Conservation (phyloP, 2,797 vertebrate species). For the Natrix natrix region DNA sequence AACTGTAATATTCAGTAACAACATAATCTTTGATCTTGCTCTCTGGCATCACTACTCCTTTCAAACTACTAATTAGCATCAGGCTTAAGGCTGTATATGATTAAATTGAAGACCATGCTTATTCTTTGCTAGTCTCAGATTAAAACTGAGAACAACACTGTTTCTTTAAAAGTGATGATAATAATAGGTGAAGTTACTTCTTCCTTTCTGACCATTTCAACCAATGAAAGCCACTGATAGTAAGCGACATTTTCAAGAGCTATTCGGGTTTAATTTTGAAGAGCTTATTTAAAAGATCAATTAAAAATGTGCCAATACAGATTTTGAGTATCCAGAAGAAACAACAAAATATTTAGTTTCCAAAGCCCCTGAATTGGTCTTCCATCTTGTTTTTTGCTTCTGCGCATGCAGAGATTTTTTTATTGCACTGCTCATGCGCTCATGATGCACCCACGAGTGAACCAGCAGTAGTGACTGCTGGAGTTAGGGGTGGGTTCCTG, state of each 20-base stretch:
- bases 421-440: too few relatives aligned
- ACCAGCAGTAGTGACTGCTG: too few relatives aligned
- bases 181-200: not conserved
- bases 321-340: not conserved
- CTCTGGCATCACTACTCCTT: not conserved
- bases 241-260: not conserved
- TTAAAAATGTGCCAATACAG: not conserved
- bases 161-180: not conserved
- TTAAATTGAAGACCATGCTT: conserved; percentile 14
- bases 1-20: conserved; percentile 18
- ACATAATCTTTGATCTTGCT: conserved; percentile 14
- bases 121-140: conserved; percentile 17
- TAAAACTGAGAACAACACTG: conserved; percentile 1
- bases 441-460: too few relatives aligned
- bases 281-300: not conserved
- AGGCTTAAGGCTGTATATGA: conserved; percentile 20
- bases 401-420: too few relatives aligned
- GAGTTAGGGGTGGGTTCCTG: too few relatives aligned
- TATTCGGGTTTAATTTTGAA: not conserved
- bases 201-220: not conserved
- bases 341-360: not conserved
- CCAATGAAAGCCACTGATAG: not conserved
- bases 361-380: not conserved
- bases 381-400: too few relatives aligned
- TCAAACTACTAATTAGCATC: conserved; percentile 25